Conservation (phyloP, 2,888 invertebrate species). For the Allophyes oxyacanthae region DNA sequence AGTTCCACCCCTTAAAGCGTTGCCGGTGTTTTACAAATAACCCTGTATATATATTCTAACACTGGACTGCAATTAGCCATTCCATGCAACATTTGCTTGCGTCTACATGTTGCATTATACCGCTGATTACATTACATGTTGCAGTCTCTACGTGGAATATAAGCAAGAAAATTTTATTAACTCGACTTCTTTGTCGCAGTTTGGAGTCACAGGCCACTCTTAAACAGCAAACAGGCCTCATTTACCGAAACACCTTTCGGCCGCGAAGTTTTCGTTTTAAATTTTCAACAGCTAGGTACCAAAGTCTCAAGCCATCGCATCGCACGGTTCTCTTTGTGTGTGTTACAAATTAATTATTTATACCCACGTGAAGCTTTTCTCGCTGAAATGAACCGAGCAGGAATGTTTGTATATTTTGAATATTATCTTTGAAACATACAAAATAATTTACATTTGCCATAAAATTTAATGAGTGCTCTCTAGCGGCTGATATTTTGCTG, state of each 20-base stretch:
- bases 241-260: slow-evolving; percentile 67
- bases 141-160: too few relatives aligned
- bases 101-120: too few relatives aligned
- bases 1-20: too few relatives aligned
- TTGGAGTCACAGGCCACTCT: slow-evolving; percentile 19
- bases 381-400: slow-evolving; percentile 67
- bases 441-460: slow-evolving; percentile 51
- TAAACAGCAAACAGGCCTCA: slow-evolving; percentile 58
- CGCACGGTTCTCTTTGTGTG: slow-evolving; percentile 62
- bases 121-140: too few relatives aligned
- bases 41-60: too few relatives aligned
- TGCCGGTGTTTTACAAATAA: too few relatives aligned
- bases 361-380: slow-evolving; percentile 62
- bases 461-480: slow-evolving; percentile 47
- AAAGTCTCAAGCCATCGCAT: slow-evolving; percentile 59
- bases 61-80: too few relatives aligned
- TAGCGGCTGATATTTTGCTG: slow-evolving; percentile 31
- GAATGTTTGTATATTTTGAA: slow-evolving; percentile 65
- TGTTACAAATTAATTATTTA: slow-evolving; percentile 84
- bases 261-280: slow-evolving; percentile 68
- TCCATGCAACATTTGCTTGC: too few relatives aligned
- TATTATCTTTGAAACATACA: slow-evolving; percentile 59
- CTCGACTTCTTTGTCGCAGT: slow-evolving; percentile 3
- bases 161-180: slow-evolving; percentile 15
- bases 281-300: slow-evolving; percentile 72